A percentile compares a stretch with the other conserved stretches of the same genome.
These are phyloP conservation scores for Tachina fera DNA, from an alignment of 2,888 invertebrate genomes.

Conservation along the genomic window DNA sequence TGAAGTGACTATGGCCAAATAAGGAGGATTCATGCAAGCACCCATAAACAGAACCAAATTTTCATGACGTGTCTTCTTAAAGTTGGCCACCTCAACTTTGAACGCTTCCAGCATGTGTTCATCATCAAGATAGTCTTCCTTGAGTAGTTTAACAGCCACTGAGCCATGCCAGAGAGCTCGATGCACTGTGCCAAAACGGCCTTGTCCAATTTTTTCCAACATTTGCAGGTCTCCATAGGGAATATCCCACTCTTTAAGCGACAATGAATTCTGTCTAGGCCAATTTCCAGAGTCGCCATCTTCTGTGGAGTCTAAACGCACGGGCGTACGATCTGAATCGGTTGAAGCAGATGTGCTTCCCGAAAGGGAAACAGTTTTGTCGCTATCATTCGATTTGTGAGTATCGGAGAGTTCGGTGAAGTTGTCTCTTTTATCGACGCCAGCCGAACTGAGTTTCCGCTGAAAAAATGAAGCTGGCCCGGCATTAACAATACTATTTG, in stretches of 20 bases:
- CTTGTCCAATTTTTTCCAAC: conserved; percentile 94
- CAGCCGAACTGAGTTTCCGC: conserved; percentile 84
- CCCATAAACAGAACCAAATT: conserved; percentile 99
- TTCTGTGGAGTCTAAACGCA: conserved; percentile 90
- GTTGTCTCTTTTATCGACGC: conserved; percentile 79
- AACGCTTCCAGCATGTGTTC: conserved; percentile 96
- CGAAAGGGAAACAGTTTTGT: conserved; percentile 88
- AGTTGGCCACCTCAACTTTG: conserved; percentile 96
- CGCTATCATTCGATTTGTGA: conserved; percentile 87
- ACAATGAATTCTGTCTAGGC: conserved; percentile 93
- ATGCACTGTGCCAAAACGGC: conserved; percentile 97
- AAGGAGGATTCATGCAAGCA: conserved; percentile 98
- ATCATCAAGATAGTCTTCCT: conserved; percentile 95
- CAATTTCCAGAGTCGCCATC: conserved; percentile 89
- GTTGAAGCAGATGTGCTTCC: conserved; percentile 88
- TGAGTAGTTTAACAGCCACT: conserved; percentile 97
- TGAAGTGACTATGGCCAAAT: conserved; percentile 97
- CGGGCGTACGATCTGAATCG: conserved; percentile 92
- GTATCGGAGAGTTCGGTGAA: conserved; percentile 84
- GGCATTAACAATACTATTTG: conserved; percentile 74
- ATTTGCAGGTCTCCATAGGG: conserved; percentile 96
- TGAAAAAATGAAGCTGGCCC: conserved; percentile 79
- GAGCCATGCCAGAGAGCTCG: conserved; percentile 99
- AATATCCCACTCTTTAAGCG: conserved; percentile 98
- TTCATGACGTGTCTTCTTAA: conserved; percentile 98